A percentile compares a stretch with the other conserved stretches of the same genome.
phyloP scores from a whole-genome alignment of 2,797 vertebrate species.

The Mionectes olivaceus region DNA sequence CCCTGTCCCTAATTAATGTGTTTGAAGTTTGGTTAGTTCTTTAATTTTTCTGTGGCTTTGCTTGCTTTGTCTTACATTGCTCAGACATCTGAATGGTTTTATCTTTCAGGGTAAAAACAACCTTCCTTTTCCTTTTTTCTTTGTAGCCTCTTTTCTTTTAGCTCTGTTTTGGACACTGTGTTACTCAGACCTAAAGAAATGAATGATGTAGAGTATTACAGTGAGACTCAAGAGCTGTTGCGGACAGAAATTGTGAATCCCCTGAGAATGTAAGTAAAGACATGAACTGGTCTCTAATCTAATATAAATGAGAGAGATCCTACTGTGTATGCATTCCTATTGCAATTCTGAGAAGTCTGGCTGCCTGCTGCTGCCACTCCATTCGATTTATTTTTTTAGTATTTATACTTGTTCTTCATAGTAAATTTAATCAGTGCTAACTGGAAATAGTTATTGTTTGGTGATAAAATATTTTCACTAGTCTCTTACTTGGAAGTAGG shows the following conservation, averaged over 20 bases:
- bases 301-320: not conserved
- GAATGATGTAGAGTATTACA: conserved; percentile 97
- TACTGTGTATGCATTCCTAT: not conserved
- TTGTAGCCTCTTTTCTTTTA: conserved; percentile 95
- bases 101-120: not conserved
- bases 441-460: not conserved
- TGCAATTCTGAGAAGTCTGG: not conserved
- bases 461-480: not conserved
- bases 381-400: not conserved
- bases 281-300: not conserved
- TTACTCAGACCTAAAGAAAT: conserved; percentile 95
- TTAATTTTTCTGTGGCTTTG: not conserved
- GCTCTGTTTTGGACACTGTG: conserved; percentile 96
- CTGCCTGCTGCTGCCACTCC: not conserved
- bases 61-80: not conserved
- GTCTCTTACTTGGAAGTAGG: not conserved
- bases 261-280: conserved; percentile 92
- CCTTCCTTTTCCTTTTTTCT: not conserved
- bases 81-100: not conserved
- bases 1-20: not conserved
- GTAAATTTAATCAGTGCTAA: not conserved
- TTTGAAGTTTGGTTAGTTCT: not conserved
- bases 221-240: conserved; percentile 95
- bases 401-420: not conserved
- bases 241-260: conserved; percentile 98